These are phyloP conservation scores for Cyanoramphus novaezelandiae DNA, from an alignment of 2,113 vertebrate species.

Conservation along the genomic window DNA sequence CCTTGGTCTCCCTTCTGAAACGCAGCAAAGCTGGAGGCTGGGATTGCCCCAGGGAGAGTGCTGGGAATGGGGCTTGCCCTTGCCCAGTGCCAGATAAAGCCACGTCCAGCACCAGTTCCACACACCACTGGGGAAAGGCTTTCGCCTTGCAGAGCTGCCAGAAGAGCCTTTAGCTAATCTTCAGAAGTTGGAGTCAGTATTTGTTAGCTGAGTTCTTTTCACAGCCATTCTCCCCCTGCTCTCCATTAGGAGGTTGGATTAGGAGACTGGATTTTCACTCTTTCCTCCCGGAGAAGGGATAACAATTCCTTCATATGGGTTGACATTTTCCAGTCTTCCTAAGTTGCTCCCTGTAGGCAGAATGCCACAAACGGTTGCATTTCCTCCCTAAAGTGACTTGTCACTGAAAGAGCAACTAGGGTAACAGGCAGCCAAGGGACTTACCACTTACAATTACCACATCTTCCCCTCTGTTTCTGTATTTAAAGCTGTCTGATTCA, in stretches of 20 bases:
- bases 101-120: rapidly evolving
- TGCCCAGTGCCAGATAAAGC: background rate
- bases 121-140: rapidly evolving
- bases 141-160: background rate
- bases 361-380: background rate
- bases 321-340: background rate
- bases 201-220: background rate
- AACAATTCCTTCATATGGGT: rapidly evolving
- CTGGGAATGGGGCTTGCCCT: background rate
- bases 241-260: background rate
- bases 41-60: background rate
- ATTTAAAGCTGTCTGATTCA: background rate
- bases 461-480: background rate
- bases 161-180: background rate
- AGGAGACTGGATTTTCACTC: background rate
- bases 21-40: background rate
- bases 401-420: background rate
- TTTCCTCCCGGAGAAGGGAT: background rate
- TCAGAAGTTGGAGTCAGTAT: background rate
- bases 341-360: background rate
- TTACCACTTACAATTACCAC: background rate
- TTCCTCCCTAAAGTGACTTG: background rate
- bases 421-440: background rate
- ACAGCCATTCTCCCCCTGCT: background rate
- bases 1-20: rapidly evolving